Evolutionary conservation across 2,888 invertebrate genomes (phyloP), one percentile per base, ranked within the genome.

Genomic region (Hoplodrina ambigua): DNA sequence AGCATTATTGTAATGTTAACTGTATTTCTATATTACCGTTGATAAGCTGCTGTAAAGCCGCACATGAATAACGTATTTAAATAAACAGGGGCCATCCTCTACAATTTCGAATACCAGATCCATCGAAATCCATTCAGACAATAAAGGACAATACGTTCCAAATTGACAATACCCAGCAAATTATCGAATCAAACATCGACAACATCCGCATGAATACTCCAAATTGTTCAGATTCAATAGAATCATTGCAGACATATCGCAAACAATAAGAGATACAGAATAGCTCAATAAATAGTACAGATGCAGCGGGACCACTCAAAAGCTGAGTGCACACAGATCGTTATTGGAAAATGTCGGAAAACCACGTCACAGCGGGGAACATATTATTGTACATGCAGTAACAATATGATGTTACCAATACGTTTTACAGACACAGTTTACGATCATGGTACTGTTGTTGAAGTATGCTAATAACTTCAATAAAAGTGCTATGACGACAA

Each of bases 251-350:
- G 78, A 78, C 77, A 68, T 80, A 80, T 69, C 37, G 50, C 64
- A 64, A 74, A 75, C 81, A 83, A 78, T 83, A 81, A 72, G 58
- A 77, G 67, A 69, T 58, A 74, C 71, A 71, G 68, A 82, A 81
- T 77, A 62, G 73, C 72, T 80, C 75, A 69, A 81, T 86, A 81
- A 78, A 81, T 77, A 82, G 75, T 77, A 76, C 80, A 80, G 75
- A 85, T 81, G 79, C 85, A 83, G 52, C 58, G 76, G 68, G 73
- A 78, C 75, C 74, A 74, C 72, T 77, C 75, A 69, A 80, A 85
- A 84, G 73, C 69, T 44, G 44, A 84, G 72, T 78, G 73, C 68
- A 82, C 72, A 84, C 75, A 67, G 60, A 74, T 77, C 68, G 81
- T 72, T 83, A 84, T 83, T 81, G 83, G 76, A 77, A 75, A 84